phyloP scores from a whole-genome alignment of 2,797 vertebrate species.

The Halcyon badia region DNA sequence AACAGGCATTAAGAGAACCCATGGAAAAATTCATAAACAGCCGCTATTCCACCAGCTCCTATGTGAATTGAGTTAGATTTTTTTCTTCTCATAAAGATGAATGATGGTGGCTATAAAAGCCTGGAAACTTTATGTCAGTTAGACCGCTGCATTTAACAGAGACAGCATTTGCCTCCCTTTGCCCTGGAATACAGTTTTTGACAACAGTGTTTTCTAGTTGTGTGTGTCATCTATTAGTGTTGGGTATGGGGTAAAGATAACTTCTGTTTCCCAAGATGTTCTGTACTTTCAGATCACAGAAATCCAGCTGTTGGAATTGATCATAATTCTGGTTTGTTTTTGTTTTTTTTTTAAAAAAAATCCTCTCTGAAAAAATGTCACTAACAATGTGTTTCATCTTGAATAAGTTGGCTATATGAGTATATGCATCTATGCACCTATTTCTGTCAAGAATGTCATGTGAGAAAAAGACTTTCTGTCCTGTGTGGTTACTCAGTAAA shows the following conservation, averaged over 20 bases:
- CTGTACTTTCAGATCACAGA: not conserved
- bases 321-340: not conserved
- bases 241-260: not conserved
- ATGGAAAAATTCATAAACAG: not conserved
- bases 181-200: not conserved
- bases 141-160: not conserved
- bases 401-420: not conserved
- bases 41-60: not conserved
- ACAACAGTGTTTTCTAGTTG: not conserved
- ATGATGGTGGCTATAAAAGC: not conserved
- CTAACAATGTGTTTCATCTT: not conserved
- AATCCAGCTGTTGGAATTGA: not conserved
- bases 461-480: not conserved
- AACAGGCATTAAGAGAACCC: not conserved
- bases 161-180: not conserved
- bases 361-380: not conserved
- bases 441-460: not conserved
- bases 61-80: not conserved
- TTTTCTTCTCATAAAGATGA: not conserved
- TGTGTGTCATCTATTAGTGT: rapidly evolving
- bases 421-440: not conserved
- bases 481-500: not conserved
- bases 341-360: too few relatives aligned
- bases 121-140: not conserved
- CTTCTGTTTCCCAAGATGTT: not conserved